These are phyloP conservation scores for Penaeus chinensis DNA, from an alignment of 1,140 invertebrate genomes.

Conservation along the genomic window DNA sequence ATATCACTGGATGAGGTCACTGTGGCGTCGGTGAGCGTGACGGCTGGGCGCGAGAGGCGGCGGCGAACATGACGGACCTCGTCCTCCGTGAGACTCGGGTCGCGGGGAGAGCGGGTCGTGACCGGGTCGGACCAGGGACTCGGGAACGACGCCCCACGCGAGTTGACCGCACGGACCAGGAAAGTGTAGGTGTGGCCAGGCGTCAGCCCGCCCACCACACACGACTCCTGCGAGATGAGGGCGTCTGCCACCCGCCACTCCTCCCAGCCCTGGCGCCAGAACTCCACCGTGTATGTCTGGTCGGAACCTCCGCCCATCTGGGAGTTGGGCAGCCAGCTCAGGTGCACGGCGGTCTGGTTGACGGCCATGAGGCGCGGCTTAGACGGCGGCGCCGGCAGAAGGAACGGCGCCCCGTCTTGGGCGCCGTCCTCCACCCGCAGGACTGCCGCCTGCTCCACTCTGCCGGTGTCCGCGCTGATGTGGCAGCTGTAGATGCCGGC, in stretches of 20 bases:
- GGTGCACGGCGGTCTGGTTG: constrained; percentile 82
- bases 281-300: constrained; percentile 59
- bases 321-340: constrained; percentile 80
- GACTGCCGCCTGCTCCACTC: constrained; percentile 49
- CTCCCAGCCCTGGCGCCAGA: constrained; percentile 56
- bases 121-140: constrained; percentile 62
- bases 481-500: constrained; percentile 85
- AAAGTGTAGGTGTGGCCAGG: constrained; percentile 59
- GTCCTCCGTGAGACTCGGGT: constrained; percentile 22
- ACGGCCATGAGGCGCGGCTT: constrained; percentile 49
- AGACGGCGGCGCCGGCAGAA: constrained; percentile 56
- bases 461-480: constrained; percentile 82
- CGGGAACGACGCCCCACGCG: constrained; percentile 54
- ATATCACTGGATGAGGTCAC: constrained; percentile 37
- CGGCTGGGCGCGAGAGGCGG: constrained; percentile 25
- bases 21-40: constrained; percentile 22
- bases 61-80: constrained; percentile 41
- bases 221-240: constrained; percentile 42
- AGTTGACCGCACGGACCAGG: constrained; percentile 53
- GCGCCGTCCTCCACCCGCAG: constrained; percentile 38
- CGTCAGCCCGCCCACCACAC: constrained; percentile 43
- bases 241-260: constrained; percentile 59
- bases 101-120: constrained; percentile 20
- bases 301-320: constrained; percentile 23
- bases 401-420: not conserved